Evolutionary conservation across 2,797 vertebrate genomes (phyloP).

Genomic region (Enteromius mattozi): DNA sequence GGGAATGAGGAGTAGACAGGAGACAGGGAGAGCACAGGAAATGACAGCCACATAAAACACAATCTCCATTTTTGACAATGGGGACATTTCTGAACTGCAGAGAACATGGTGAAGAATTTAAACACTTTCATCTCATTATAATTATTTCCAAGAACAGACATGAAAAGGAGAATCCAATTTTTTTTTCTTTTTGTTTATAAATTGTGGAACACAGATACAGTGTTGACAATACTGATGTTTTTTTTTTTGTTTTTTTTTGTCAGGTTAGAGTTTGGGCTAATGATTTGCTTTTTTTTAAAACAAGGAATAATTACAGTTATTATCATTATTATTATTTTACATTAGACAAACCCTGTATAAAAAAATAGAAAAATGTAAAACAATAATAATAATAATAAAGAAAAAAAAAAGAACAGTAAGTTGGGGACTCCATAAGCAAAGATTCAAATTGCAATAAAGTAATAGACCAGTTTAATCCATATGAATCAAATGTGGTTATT

Average conservation of each 20-base stretch:
- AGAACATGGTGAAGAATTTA: slow-evolving; percentile 82
- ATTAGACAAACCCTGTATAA: neutral
- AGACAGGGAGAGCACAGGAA: slow-evolving; percentile 64
- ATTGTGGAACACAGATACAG: slow-evolving; percentile 81
- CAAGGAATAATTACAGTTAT: neutral
- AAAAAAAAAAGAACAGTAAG: neutral
- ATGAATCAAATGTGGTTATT: too few species aligned
- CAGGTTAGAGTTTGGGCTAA: slow-evolving; percentile 75
- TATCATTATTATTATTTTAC: neutral
- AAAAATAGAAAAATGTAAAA: neutral
- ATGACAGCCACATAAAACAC: slow-evolving; percentile 82
- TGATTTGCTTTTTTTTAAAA: slow-evolving; percentile 74
- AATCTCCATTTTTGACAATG: slow-evolving; percentile 85
- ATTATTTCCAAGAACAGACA: slow-evolving; percentile 84
- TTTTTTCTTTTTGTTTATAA: slow-evolving; percentile 78
- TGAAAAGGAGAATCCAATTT: slow-evolving; percentile 77
- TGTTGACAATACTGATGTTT: slow-evolving; percentile 78
- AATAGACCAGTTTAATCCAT: neutral
- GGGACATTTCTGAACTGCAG: slow-evolving; percentile 79
- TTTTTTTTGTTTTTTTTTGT: slow-evolving; percentile 73
- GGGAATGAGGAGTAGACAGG: slow-evolving; percentile 55
- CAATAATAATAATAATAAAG: neutral
- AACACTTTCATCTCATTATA: slow-evolving; percentile 83
- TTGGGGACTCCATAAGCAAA: neutral
- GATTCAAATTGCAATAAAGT: neutral